Evolutionary conservation across 2,113 vertebrate genomes (phyloP).

Genomic region (Tychaedon coryphoeus): DNA sequence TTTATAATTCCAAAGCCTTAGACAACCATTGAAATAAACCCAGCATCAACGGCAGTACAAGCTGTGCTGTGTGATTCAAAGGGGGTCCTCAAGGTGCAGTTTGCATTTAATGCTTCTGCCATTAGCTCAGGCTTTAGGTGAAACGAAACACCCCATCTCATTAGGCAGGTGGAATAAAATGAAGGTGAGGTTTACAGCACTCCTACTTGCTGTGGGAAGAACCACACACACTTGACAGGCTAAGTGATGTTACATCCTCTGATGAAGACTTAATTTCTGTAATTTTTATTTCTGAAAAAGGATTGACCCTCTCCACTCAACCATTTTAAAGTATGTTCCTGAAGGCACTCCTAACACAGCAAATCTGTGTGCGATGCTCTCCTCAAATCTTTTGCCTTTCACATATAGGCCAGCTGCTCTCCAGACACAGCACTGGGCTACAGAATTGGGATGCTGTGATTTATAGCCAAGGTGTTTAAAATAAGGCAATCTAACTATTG

Average conservation of each 20-base stretch:
- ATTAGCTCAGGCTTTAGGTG: background rate
- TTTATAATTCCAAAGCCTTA: constrained; percentile 1
- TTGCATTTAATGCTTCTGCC: background rate
- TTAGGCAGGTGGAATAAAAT: background rate
- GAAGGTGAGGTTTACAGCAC: background rate
- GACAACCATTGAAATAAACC: background rate
- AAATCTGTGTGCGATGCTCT: background rate
- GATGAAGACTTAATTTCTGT: background rate
- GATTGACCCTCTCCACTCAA: rapidly evolving
- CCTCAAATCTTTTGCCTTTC: background rate
- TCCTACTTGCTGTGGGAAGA: background rate
- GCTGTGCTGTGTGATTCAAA: background rate
- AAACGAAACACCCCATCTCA: background rate
- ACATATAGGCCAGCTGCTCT: background rate
- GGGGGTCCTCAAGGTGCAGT: background rate
- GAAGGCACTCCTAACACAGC: background rate
- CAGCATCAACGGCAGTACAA: background rate
- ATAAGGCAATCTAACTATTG: constrained; percentile 5
- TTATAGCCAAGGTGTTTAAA: background rate
- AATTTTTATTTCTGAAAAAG: background rate
- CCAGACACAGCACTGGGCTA: background rate
- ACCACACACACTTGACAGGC: background rate
- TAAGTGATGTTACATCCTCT: background rate
- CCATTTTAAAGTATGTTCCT: background rate
- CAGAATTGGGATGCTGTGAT: background rate